Percentiles rank a stretch among this genome's conserved stretches.
phyloP scores from a whole-genome alignment of 2,797 vertebrate species.

The Sebastes jordani region DNA sequence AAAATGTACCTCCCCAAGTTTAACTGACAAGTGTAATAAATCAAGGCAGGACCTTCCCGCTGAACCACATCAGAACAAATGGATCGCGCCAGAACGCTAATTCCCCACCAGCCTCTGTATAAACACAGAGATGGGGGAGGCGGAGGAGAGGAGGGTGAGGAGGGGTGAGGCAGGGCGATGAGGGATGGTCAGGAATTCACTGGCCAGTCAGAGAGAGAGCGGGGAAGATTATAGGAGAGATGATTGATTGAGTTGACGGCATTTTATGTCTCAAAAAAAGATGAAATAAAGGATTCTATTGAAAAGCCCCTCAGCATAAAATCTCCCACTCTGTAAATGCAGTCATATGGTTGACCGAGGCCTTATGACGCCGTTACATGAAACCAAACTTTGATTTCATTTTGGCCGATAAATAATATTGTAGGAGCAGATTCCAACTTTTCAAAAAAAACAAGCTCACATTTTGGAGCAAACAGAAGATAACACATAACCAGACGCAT shows the following conservation, averaged over 20 bases:
- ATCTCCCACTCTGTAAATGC: not conserved
- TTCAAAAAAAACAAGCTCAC: not conserved
- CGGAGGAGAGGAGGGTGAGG: conserved; percentile 27
- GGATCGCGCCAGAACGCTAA: conserved; percentile 61
- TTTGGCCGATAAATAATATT: not conserved
- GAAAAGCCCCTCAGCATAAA: not conserved
- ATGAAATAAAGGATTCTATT: not conserved
- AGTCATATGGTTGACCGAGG: not conserved
- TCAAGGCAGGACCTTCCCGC: conserved; percentile 62
- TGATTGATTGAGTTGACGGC: conserved; percentile 41
- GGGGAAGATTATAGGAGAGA: conserved; percentile 36
- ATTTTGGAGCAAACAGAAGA: not conserved
- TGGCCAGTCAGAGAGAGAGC: conserved; percentile 5
- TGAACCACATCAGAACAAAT: conserved; percentile 75
- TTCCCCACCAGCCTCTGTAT: conserved; percentile 71
- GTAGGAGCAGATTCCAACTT: not conserved
- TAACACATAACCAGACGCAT: not conserved
- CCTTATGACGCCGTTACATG: not conserved
- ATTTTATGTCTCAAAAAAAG: conserved; percentile 32
- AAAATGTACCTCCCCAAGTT: conserved; percentile 40
- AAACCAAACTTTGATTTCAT: not conserved
- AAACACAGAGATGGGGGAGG: conserved; percentile 54
- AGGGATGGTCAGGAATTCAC: conserved; percentile 62
- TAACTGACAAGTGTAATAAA: conserved; percentile 72
- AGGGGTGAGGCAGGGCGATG: conserved; percentile 29